Conservation (phyloP, 2,888 invertebrate genomes). For the Apoda limacodes region DNA sequence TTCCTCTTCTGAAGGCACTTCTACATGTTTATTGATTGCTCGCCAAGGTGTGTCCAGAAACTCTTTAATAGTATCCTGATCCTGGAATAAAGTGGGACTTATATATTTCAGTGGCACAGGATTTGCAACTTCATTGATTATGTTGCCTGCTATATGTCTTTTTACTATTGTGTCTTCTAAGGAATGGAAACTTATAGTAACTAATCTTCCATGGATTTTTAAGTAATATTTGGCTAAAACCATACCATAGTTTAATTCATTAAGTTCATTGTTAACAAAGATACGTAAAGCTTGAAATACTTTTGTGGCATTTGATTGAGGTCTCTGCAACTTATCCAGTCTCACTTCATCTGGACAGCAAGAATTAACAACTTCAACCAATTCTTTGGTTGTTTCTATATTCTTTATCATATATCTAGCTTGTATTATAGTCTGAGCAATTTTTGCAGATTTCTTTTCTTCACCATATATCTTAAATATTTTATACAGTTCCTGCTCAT, state of each 20-base stretch:
- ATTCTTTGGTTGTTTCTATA: constrained; percentile 84
- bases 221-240: constrained; percentile 81
- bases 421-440: constrained; percentile 89
- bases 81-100: constrained; percentile 71
- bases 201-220: constrained; percentile 81
- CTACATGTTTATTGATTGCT: constrained; percentile 83
- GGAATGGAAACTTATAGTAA: constrained; percentile 91
- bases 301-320: constrained; percentile 88
- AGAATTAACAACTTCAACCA: constrained; percentile 79
- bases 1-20: constrained; percentile 80
- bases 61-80: constrained; percentile 70
- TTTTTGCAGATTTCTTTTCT: constrained; percentile 87
- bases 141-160: constrained; percentile 84
- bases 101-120: constrained; percentile 78
- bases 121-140: constrained; percentile 78
- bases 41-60: constrained; percentile 80
- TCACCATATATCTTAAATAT: constrained; percentile 94
- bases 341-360: constrained; percentile 69
- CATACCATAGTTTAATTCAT: constrained; percentile 92
- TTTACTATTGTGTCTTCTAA: constrained; percentile 95
- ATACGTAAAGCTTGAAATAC: constrained; percentile 94
- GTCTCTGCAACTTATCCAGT: constrained; percentile 80
- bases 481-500: constrained; percentile 81
- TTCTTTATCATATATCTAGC: constrained; percentile 80
- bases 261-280: constrained; percentile 96